phyloP scores from a whole-genome alignment of 2,888 invertebrate genomes.

The Athalia rosae region DNA sequence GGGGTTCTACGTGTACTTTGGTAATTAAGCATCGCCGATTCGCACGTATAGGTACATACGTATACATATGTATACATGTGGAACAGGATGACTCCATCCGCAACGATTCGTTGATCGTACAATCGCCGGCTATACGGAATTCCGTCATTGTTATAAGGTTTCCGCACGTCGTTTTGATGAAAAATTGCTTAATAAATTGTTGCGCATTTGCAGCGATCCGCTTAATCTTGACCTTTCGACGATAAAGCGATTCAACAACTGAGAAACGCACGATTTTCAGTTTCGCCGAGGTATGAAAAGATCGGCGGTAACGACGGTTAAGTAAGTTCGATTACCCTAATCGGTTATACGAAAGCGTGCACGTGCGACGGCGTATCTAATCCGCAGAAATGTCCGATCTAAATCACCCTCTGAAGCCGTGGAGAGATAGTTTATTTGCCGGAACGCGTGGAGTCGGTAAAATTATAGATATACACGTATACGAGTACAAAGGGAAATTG shows the following conservation, averaged over 20 bases:
- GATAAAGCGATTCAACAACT: neutral
- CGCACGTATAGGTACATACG: conserved; percentile 8
- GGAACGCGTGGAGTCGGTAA: conserved; percentile 17
- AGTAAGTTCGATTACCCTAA: no score
- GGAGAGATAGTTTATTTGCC: conserved; percentile 8
- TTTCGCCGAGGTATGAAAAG: no score
- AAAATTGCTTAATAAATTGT: neutral
- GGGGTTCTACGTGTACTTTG: conserved; percentile 31
- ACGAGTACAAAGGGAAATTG: conserved; percentile 17
- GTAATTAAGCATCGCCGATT: conserved; percentile 35
- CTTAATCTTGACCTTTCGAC: neutral
- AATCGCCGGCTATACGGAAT: neutral
- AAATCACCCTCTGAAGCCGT: conserved; percentile 15
- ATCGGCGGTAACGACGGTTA: no score
- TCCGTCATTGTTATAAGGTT: neutral
- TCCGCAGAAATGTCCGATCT: neutral
- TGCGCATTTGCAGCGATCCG: no score
- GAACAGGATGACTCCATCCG: conserved; percentile 30
- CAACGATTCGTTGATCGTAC: neutral
- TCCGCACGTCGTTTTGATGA: neutral
- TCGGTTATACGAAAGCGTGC: no score
- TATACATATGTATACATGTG: no score
- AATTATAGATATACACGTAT: neutral
- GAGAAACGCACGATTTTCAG: no score
- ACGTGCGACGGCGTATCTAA: neutral